These are phyloP conservation scores for Enteromius unitaeniatus DNA, from an alignment of 2,797 vertebrate species.

Conservation along the genomic window DNA sequence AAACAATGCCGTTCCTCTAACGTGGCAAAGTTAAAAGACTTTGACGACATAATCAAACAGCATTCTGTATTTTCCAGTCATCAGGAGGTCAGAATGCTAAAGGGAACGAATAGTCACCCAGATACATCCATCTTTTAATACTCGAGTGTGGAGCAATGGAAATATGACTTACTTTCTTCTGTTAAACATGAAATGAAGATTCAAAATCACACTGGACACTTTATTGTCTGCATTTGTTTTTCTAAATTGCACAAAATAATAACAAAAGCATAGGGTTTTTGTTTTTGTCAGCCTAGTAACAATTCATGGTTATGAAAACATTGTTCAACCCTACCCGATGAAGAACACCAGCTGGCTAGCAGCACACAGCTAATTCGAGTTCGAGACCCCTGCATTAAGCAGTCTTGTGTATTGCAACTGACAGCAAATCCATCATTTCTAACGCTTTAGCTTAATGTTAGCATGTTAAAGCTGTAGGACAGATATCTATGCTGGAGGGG, in stretches of 20 bases:
- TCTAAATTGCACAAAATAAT: background rate
- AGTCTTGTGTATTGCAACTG: constrained; percentile 5
- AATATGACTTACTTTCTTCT: background rate
- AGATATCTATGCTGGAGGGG: constrained; percentile 1
- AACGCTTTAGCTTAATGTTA: background rate
- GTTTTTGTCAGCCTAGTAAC: background rate
- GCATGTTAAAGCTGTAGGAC: constrained; percentile 6
- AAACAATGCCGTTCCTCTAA: constrained; percentile 21
- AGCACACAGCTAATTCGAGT: background rate
- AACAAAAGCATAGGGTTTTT: background rate
- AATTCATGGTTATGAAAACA: background rate
- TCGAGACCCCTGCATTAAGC: background rate
- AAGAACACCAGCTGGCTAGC: background rate
- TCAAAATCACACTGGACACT: background rate
- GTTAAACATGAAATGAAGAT: background rate
- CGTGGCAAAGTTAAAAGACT: constrained; percentile 16
- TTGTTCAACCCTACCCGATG: background rate
- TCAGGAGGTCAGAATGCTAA: background rate
- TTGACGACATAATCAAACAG: constrained; percentile 23
- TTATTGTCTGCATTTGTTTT: background rate
- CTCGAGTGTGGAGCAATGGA: background rate
- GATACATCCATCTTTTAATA: background rate
- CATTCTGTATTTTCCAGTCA: constrained; percentile 26
- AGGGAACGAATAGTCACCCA: background rate
- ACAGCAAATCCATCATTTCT: constrained; percentile 34